A percentile compares a stretch with the other conserved stretches of the same genome.
Evolutionary conservation across 1,140 invertebrate genomes (phyloP).

Genomic region (Cataglyphis hispanica): DNA sequence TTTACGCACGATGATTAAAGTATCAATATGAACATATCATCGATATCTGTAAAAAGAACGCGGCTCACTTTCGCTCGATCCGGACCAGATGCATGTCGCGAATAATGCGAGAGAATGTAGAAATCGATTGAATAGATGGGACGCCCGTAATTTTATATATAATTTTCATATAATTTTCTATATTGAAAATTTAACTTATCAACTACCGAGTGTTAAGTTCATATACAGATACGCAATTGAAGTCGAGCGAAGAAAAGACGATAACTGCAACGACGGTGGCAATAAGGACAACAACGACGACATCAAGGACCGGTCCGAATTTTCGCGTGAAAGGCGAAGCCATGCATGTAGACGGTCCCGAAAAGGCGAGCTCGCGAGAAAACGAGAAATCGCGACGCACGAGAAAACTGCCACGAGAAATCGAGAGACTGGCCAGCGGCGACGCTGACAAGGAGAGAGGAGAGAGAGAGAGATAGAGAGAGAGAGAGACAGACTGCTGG

Average conservation of each 20-base stretch:
- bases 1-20: slow-evolving; percentile 38
- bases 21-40: slow-evolving; percentile 30
- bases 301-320: slow-evolving; percentile 40
- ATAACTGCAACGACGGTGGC: not conserved
- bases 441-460: not conserved
- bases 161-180: too few species aligned
- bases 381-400: slow-evolving; percentile 47
- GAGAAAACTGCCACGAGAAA: slow-evolving; percentile 37
- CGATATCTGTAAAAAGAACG: slow-evolving; percentile 26
- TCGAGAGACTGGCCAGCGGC: slow-evolving; percentile 23
- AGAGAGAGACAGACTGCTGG: slow-evolving; percentile 28
- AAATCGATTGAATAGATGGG: slow-evolving; percentile 25
- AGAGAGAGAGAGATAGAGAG: slow-evolving; percentile 31
- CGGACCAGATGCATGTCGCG: not conserved
- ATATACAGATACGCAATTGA: slow-evolving; percentile 8
- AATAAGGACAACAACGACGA: not conserved
- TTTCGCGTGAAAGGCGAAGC: slow-evolving; percentile 57
- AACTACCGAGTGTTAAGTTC: too few species aligned
- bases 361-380: slow-evolving; percentile 41
- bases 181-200: too few species aligned
- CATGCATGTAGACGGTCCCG: slow-evolving; percentile 19
- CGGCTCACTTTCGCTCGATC: slow-evolving; percentile 36
- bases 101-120: not conserved
- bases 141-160: not conserved
- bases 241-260: slow-evolving; percentile 21